Evolutionary conservation across 2,113 vertebrate genomes (phyloP).

Genomic region (Phalacrocorax aristotelis): DNA sequence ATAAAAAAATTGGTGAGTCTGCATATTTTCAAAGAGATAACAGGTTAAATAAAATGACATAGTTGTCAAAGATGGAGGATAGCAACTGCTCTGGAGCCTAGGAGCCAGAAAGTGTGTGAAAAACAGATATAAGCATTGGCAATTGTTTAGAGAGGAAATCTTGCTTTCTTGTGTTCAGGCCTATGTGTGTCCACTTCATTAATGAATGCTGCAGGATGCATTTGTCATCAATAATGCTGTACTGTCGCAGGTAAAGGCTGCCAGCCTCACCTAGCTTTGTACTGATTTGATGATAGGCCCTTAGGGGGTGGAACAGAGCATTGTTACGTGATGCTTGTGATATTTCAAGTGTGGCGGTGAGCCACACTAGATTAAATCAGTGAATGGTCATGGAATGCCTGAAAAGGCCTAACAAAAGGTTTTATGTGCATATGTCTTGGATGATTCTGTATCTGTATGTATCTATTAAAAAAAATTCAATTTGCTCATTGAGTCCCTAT

Average conservation of each 20-base stretch:
- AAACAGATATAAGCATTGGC: neutral
- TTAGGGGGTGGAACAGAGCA: neutral
- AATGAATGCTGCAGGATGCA: neutral
- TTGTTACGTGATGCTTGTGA: neutral
- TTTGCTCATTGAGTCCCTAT: neutral
- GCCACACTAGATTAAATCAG: neutral
- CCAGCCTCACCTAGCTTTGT: neutral
- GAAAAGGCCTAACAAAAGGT: neutral
- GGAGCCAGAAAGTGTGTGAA: neutral
- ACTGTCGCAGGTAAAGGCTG: neutral
- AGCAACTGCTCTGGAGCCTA: neutral
- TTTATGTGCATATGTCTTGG: neutral
- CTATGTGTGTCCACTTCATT: accelerated
- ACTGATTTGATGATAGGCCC: neutral
- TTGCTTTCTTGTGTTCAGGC: neutral
- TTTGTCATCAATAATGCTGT: neutral
- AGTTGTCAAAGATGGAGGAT: neutral
- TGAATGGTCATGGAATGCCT: neutral
- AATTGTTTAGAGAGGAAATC: neutral
- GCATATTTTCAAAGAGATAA: neutral
- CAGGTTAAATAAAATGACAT: neutral
- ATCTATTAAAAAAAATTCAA: neutral
- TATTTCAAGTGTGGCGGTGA: neutral
- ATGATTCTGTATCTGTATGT: neutral
- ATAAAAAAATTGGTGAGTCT: neutral